Percentiles rank a stretch among this genome's conserved stretches.
Conservation (phyloP, 64 coral and sea anemone species). For the Pocillopora verrucosa region DNA sequence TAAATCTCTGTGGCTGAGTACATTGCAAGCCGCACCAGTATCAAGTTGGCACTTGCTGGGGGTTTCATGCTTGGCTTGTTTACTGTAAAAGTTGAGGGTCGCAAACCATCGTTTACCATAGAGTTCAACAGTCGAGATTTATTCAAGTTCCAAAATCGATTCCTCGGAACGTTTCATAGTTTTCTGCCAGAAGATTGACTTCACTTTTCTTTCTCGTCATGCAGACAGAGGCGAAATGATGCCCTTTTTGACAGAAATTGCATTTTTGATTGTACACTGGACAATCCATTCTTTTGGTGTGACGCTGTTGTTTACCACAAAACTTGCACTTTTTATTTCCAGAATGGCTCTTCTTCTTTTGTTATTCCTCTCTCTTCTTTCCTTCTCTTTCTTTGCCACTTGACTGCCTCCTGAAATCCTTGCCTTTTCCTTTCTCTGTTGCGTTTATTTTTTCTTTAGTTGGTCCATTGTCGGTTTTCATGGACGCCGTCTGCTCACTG, state of each 20-base stretch:
- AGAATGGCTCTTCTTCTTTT: not conserved
- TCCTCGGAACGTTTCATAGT: slow-evolving; percentile 10
- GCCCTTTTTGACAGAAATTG: slow-evolving; percentile 14
- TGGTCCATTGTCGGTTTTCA: not conserved
- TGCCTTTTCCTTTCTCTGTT: not conserved
- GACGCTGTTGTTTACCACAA: not conserved
- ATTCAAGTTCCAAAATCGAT: slow-evolving; percentile 22
- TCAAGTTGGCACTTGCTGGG: slow-evolving; percentile 22
- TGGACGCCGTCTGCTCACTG: not conserved
- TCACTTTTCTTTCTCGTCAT: slow-evolving; percentile 24
- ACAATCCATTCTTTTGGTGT: not conserved
- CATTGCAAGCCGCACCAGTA: slow-evolving; percentile 45
- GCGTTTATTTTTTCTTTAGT: not conserved
- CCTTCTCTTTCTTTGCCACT: not conserved
- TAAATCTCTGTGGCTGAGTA: slow-evolving; percentile 51
- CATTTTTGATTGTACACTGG: not conserved
- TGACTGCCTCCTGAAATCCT: not conserved
- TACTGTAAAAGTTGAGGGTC: not conserved
- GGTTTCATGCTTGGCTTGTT: not conserved
- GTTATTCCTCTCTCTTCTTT: not conserved
- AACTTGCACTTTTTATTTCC: not conserved
- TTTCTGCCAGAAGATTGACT: not conserved
- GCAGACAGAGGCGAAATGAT: slow-evolving; percentile 30
- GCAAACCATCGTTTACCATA: slow-evolving; percentile 11
- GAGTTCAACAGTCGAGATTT: not conserved